Base-by-base conservation (phyloP, 2,888 invertebrate genomes). In the Alloplasta piceator region DNA sequence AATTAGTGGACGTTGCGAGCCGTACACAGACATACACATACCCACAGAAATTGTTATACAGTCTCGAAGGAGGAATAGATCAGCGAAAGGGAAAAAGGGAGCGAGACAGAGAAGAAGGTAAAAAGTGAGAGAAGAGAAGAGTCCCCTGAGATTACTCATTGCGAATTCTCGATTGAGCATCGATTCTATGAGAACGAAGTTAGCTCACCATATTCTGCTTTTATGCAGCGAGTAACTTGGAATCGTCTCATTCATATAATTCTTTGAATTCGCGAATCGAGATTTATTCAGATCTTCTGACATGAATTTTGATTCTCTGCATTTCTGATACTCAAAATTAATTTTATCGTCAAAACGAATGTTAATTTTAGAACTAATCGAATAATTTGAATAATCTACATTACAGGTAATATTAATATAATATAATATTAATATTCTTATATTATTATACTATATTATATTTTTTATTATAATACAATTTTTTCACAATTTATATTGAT, bases 1-100 rank as follows among this genome's bases (percentile, higher is more conserved):
- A 90, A 90, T 90, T 90, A 90, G 89, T 86, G 86, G 83, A 84
- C 71, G 82, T 74, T 72, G 80, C 64, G 80, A 80, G 80, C 52
- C 77, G 46, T 66, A 72, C 74, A 61, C 75, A 60, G 41, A 68
- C 36, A 43, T 12, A 46, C 56, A 26, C 12, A 26, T 26, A 38
- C 14, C 50, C 50, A 60, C 38, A 39, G 12, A 39, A 6, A 38
- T 12, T 12, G 50, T 4, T n/a, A 50, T 52, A 61, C 60, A 52
- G 58, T 52, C 77, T 48, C 56, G 55, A 50, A 55, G 16, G 38
- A 48, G 39, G 75, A 43, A 75, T 75, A 68, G 61, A 68, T 67
- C 52, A 46, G 43, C 26, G 50, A 58, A 26, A 50, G 43, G 16
- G 10, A 48, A 60, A 39, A 41, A 63, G 41, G 16, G 52, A 12